Percentiles rank a stretch among this genome's conserved stretches.
phyloP scores from a whole-genome alignment of 2,888 invertebrate genomes.

The Lampropteryx suffumata region DNA sequence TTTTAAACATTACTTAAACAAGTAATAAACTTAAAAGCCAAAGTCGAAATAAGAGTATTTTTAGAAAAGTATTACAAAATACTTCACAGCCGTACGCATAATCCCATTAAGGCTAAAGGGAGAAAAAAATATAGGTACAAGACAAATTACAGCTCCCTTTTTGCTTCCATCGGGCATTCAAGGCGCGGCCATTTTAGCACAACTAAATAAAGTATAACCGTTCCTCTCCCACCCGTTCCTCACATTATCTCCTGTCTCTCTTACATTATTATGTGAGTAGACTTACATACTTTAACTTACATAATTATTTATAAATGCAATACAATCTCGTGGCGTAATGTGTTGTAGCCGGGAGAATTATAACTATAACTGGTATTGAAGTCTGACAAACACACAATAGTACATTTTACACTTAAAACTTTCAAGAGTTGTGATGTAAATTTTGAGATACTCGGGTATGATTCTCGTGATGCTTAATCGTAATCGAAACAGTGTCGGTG shows the following conservation, averaged over 20 bases:
- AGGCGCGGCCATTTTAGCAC: background rate
- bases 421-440: no score
- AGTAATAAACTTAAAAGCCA: no score
- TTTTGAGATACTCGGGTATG: no score
- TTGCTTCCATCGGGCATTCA: background rate
- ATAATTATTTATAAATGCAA: constrained; percentile 65
- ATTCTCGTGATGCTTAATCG: no score
- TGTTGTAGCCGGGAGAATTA: constrained; percentile 29
- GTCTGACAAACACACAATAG: constrained; percentile 2
- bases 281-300: no score
- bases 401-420: no score
- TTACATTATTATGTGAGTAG: constrained; percentile 22
- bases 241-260: no score
- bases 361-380: constrained; percentile 10
- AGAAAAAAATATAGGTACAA: background rate
- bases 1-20: constrained; percentile 5
- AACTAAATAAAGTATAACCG: constrained; percentile 29
- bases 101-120: background rate
- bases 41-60: constrained; percentile 28
- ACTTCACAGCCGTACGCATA: constrained; percentile 1
- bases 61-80: constrained; percentile 15
- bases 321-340: constrained; percentile 59
- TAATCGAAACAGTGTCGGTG: no score
- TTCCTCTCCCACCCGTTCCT: constrained; percentile 23
- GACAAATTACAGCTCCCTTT: background rate